A percentile compares a stretch with the other conserved stretches of the same genome.
Conservation (phyloP, 2,113 vertebrate species). For the Oryzias celebensis region DNA sequence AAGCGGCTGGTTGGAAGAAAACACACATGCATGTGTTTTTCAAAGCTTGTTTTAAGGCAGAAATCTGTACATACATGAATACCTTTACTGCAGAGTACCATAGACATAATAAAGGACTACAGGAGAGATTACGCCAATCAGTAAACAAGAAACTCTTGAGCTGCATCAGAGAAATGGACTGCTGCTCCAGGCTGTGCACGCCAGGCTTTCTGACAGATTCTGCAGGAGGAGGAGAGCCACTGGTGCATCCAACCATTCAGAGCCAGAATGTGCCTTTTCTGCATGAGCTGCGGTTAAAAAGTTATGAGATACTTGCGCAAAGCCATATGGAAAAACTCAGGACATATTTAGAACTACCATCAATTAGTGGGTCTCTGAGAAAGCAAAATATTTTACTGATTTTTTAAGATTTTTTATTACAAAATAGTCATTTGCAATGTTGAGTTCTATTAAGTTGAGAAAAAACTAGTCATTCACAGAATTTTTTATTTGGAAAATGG, state of each 20-base stretch:
- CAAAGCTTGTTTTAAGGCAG: neutral
- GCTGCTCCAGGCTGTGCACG: constrained; percentile 28
- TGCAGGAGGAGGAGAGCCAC: constrained; percentile 13
- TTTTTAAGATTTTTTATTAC: neutral
- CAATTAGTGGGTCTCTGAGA: neutral
- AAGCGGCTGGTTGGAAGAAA: neutral
- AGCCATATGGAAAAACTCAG: constrained; percentile 3
- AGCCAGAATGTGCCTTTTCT: constrained; percentile 6
- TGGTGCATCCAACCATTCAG: constrained; percentile 18
- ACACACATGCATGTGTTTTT: neutral
- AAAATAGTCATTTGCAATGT: neutral
- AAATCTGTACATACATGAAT: neutral
- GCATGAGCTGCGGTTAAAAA: constrained; percentile 1
- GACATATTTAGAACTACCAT: neutral
- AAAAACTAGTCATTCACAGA: too few relatives aligned
- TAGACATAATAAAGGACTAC: neutral
- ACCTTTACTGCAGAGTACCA: neutral
- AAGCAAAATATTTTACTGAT: neutral
- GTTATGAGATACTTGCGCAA: constrained; percentile 12
- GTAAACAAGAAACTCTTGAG: constrained; percentile 50
- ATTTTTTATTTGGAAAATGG: too few relatives aligned
- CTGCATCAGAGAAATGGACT: constrained; percentile 36
- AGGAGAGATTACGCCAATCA: constrained; percentile 22
- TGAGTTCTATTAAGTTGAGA: too few relatives aligned
- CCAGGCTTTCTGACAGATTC: constrained; percentile 7